These are phyloP conservation scores for Ichneumon xanthorius DNA, from an alignment of 2,888 invertebrate genomes.

Conservation along the genomic window DNA sequence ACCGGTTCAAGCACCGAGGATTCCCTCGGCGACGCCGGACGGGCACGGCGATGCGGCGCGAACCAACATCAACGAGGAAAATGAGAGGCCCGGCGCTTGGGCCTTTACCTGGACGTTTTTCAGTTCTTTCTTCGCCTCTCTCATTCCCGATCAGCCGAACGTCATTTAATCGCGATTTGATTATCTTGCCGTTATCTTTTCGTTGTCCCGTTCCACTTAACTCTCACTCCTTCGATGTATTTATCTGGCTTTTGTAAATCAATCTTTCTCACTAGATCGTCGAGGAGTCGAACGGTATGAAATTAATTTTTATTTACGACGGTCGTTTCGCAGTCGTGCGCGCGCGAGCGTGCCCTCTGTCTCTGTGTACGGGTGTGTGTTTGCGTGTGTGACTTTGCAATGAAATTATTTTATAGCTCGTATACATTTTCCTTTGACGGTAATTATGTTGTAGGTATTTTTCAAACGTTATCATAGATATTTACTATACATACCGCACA, in stretches of 20 bases:
- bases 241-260: slow-evolving; percentile 28
- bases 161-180: slow-evolving; percentile 83
- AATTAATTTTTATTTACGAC: neutral
- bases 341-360: neutral
- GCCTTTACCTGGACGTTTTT: slow-evolving; percentile 95
- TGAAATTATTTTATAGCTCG: neutral
- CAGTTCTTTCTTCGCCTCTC: slow-evolving; percentile 96
- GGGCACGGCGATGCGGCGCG: slow-evolving; percentile 77
- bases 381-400: neutral
- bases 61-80: slow-evolving; percentile 81
- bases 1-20: slow-evolving; percentile 67
- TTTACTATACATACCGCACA: neutral
- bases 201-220: neutral
- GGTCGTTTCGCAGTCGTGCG: neutral
- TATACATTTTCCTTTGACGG: neutral
- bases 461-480: neutral
- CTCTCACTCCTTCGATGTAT: slow-evolving; percentile 21
- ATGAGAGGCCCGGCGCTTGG: slow-evolving; percentile 88
- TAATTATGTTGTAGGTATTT: neutral
- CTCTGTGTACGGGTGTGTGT: neutral
- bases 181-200: neutral
- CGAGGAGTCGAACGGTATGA: neutral
- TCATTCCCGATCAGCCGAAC: slow-evolving; percentile 95
- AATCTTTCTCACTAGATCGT: slow-evolving; percentile 21
- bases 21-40: slow-evolving; percentile 68